Percentiles rank a stretch among this genome's conserved stretches.
Evolutionary conservation across 1,140 invertebrate species (phyloP).

Genomic region (Camponotus pennsylvanicus): DNA sequence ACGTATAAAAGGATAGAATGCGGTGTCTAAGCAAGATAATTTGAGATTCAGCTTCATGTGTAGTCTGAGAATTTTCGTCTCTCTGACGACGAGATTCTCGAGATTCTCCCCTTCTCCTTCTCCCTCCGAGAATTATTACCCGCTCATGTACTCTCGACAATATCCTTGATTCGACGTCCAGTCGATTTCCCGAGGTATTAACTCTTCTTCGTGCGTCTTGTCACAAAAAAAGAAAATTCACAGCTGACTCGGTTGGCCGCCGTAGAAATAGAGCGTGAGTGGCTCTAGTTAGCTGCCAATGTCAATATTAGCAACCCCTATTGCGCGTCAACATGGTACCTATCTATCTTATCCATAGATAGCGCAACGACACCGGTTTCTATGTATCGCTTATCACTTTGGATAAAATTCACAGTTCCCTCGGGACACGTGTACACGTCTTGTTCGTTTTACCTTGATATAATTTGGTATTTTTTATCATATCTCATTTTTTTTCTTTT

Average conservation of each 20-base stretch:
- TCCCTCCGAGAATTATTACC: background rate
- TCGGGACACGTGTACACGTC: background rate
- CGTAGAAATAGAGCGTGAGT: conserved; percentile 24
- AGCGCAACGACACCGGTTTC: conserved; percentile 10
- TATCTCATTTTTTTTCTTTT: background rate
- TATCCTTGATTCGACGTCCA: conserved; percentile 12
- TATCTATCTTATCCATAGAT: conserved; percentile 17
- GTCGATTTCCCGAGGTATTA: conserved; percentile 29
- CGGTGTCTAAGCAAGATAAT: no score
- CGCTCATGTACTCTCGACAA: background rate
- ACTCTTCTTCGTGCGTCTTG: conserved; percentile 21
- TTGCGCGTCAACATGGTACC: conserved; percentile 53
- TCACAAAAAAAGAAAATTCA: conserved; percentile 26
- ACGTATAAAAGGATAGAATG: no score
- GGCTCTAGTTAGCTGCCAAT: conserved; percentile 23
- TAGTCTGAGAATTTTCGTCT: no score
- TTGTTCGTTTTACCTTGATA: background rate
- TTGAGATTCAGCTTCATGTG: no score
- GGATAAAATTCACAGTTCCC: conserved; percentile 5
- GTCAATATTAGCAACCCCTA: conserved; percentile 70
- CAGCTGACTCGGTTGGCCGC: background rate
- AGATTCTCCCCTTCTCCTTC: background rate
- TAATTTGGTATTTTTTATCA: background rate
- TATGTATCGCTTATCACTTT: conserved; percentile 46
- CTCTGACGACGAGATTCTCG: background rate